Evolutionary conservation across 2,888 invertebrate genomes (phyloP), one percentile per base, ranked within the genome.

Genomic region (Rhyacophila evoluta): DNA sequence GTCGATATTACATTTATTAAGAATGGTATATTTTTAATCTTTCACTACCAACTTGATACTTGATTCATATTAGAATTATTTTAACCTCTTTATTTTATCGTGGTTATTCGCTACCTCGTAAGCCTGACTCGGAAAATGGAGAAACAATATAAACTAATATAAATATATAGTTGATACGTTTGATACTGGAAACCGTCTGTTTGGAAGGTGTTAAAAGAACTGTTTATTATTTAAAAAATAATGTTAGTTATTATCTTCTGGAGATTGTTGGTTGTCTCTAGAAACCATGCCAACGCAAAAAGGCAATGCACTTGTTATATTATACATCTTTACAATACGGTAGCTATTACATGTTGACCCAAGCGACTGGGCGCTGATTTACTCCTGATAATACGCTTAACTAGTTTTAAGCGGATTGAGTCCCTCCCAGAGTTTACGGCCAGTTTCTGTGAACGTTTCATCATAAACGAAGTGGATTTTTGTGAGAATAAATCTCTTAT

Each of bases 321-420:
- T 19, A 55, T n/a, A n/a, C n/a, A n/a, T n/a, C n/a, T 19, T 55
- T 25, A 15, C 3, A 12, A 15, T 10, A 55, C 55, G 19, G 55
- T 55, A 55, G 55, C 55, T 19, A 25, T 55, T 19, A 55, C 25
- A 55, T 19, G 19, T 55, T 55, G 25, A 55, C 55, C 55, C 55
- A 55, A 55, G 41, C 25, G 38, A 19, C 27, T 6, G 68, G 36
- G 75, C 69, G 69, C 75, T 75, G 75, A 75, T 75, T 75, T 75
- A 75, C 29, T 68, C 25, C 68, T 19, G 68, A 68, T 55, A 29
- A 36, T 28, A 12, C 39, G 28, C 15, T 1, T 10, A 76, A 19
- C 70, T 29, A 68, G 71, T 74, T 55, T 38, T 15, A 71, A 71
- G 71, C 71, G 76, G 76, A 71, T 71, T 41, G 29, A 10, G 37